Evolutionary conservation across 2,888 invertebrate genomes (phyloP).

Genomic region (Diabrotica balteata): DNA sequence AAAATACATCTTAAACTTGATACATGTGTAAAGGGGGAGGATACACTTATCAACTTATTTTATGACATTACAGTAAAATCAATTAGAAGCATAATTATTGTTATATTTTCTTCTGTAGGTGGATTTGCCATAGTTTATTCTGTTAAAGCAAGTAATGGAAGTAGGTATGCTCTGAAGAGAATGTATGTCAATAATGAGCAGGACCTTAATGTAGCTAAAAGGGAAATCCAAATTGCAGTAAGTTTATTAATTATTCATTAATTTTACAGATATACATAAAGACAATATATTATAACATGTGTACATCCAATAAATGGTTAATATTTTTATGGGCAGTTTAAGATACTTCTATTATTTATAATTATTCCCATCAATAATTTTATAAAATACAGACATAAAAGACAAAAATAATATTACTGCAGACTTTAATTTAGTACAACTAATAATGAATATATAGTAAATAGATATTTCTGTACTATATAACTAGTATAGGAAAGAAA

Average conservation of each 20-base stretch:
- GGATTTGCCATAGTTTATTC: constrained; percentile 93
- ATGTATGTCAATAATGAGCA: constrained; percentile 93
- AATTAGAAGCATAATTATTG: neutral
- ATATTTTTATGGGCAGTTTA: too few relatives aligned
- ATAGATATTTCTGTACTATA: too few relatives aligned
- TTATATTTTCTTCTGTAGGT: constrained; percentile 64
- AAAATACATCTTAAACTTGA: constrained; percentile 38
- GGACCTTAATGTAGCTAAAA: constrained; percentile 85
- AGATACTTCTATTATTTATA: too few relatives aligned
- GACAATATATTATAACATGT: too few relatives aligned
- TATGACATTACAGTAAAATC: constrained; percentile 1
- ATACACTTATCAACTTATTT: constrained; percentile 16
- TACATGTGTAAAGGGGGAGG: constrained; percentile 29
- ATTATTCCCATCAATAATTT: too few relatives aligned
- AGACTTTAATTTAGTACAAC: too few relatives aligned
- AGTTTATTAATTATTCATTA: constrained; percentile 55
- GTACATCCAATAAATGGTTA: too few relatives aligned
- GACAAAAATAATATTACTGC: too few relatives aligned
- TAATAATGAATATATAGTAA: too few relatives aligned
- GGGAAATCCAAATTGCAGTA: constrained; percentile 91
- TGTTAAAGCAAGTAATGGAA: constrained; percentile 73
- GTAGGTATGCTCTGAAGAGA: constrained; percentile 85
- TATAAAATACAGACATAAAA: too few relatives aligned
- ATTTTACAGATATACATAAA: neutral
- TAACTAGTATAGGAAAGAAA: too few relatives aligned